These are phyloP conservation scores for Cylas formicarius DNA, from an alignment of 1,140 invertebrate species.

Conservation along the genomic window DNA sequence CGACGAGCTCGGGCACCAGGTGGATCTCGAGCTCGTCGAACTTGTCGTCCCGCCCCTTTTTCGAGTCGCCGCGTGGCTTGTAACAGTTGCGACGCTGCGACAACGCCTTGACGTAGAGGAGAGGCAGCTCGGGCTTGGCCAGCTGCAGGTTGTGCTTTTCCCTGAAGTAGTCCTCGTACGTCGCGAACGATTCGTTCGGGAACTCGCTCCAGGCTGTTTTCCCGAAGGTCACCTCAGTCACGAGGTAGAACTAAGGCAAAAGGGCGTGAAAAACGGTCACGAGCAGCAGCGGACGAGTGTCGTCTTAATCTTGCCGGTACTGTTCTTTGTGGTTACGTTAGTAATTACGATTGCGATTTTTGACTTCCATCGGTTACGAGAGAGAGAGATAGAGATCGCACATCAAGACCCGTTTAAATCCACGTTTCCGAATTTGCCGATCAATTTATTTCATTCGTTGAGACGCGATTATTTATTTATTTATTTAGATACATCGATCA, in stretches of 20 bases:
- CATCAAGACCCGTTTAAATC: too few relatives aligned
- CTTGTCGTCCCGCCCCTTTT: conserved; percentile 47
- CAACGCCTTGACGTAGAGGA: conserved; percentile 85
- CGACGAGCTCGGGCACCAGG: conserved; percentile 87
- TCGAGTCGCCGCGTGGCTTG: conserved; percentile 32
- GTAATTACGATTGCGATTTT: too few relatives aligned
- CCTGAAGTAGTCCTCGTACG: conserved; percentile 76
- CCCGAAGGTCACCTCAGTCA: conserved; percentile 73
- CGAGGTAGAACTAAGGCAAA: conserved; percentile 62
- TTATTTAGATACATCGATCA: too few relatives aligned
- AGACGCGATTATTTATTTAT: too few relatives aligned
- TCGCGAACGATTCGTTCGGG: conserved; percentile 64
- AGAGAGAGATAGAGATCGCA: too few relatives aligned
- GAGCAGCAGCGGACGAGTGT: too few relatives aligned
- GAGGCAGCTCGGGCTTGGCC: conserved; percentile 64
- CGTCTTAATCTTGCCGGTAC: too few relatives aligned
- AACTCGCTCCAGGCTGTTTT: conserved; percentile 74
- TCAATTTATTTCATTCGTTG: too few relatives aligned
- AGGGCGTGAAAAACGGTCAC: too few relatives aligned
- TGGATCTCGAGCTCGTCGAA: conserved; percentile 62
- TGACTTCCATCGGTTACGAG: too few relatives aligned
- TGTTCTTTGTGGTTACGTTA: too few relatives aligned
- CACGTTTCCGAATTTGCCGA: too few relatives aligned
- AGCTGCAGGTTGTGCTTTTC: conserved; percentile 70
- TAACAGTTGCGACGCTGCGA: conserved; percentile 64